Percentiles rank a stretch among this genome's conserved stretches.
These are phyloP conservation scores for Sander vitreus DNA, from an alignment of 2,113 vertebrate species.

Conservation along the genomic window DNA sequence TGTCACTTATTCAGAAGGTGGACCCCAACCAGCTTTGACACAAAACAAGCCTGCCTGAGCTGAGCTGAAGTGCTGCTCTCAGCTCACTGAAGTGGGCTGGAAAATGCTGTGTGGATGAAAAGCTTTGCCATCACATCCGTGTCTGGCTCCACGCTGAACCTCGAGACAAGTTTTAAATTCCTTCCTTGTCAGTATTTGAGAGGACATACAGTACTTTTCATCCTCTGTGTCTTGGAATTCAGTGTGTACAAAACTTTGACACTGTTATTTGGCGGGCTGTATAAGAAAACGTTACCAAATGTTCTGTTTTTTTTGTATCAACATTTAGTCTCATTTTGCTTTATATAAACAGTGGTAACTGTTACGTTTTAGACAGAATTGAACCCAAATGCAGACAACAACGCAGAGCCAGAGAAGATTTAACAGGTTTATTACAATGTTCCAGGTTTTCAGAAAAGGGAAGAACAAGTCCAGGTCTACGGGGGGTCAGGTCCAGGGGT, in stretches of 20 bases:
- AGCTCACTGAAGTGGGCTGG: constrained; percentile 34
- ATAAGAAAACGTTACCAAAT: neutral
- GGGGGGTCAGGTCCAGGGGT: no score
- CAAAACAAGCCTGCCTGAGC: constrained; percentile 37
- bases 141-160: constrained; percentile 25
- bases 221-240: neutral
- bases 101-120: constrained; percentile 42
- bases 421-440: no score
- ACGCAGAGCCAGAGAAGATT: no score
- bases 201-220: constrained; percentile 21
- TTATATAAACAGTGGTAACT: neutral
- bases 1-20: constrained; percentile 31
- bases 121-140: constrained; percentile 14
- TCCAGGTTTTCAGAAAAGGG: no score
- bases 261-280: neutral
- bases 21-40: constrained; percentile 38
- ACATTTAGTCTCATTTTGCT: neutral
- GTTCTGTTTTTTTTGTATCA: neutral
- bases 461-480: no score
- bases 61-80: constrained; percentile 40
- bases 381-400: no score
- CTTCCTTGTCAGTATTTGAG: constrained; percentile 53
- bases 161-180: constrained; percentile 11
- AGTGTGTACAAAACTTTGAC: neutral
- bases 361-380: no score